Evolutionary conservation across 2,888 invertebrate species (phyloP), one percentile per base, ranked within the genome.

Genomic region (Pollenia angustigena): DNA sequence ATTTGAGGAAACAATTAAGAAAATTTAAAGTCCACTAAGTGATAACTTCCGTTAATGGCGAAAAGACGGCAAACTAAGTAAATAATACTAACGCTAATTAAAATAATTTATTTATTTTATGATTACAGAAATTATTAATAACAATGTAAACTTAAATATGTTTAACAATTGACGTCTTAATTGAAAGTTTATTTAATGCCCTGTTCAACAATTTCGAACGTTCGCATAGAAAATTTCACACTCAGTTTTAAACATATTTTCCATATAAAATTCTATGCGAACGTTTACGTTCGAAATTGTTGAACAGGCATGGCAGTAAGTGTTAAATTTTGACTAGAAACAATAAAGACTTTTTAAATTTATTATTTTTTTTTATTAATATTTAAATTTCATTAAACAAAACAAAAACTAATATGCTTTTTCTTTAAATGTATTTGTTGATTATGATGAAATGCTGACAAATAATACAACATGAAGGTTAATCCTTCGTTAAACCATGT

Each of bases 361-460:
- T 52, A 62, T 75, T 18, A 50, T 48, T 1, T 72, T 48, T 46
- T 48, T 32, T 32, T 32, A n/a, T 32, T 0, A 32, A 32, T 23
- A 32, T 60, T 64, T 52, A 48, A 12, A 3, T 48, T 68, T 68
- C 12, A 32, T 56, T 32, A 32, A 32, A 6, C 4, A 32, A 6
- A 32, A 32, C 32, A 6, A 44, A 52, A 69, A 32, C 2, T 10
- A 12, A 42, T 16, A 56, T 14, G 9, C 23, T 44, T 58, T 46
- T 54, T 23, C 2, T 23, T 56, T 7, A 32, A 48, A 46, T 32
- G 44, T 69, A 18, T 74, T 32, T 56, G 9, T 50, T 44, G 46
- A 69, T 62, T 52, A 44, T 84, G 78, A 84, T 79, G 50, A 64
- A 58, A 78, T 79, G 62, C 78, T 84, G 72, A 58, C 66, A 78